These are phyloP conservation scores for Masnerella sp. DNA, from an alignment of 2,888 invertebrate species.

Conservation along the genomic window DNA sequence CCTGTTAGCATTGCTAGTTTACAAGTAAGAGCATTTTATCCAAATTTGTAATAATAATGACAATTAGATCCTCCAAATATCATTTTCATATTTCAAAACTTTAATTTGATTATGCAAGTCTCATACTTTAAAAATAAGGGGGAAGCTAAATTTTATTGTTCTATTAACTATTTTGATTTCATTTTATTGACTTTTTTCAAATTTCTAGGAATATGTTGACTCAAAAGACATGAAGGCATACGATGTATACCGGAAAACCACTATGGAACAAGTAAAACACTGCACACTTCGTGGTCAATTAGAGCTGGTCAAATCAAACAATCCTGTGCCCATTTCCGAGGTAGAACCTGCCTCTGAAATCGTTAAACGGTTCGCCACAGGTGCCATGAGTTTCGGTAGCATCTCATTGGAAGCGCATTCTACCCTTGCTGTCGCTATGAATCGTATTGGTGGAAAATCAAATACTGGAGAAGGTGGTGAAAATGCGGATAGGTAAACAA, in stretches of 20 bases:
- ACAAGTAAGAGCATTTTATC: conserved; percentile 78
- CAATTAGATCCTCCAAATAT: no score
- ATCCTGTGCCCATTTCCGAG: conserved; percentile 89
- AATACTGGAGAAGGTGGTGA: conserved; percentile 99
- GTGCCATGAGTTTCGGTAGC: conserved; percentile 98
- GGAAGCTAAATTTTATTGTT: no score
- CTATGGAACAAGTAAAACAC: conserved; percentile 89
- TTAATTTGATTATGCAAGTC: no score
- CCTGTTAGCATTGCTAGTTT: conserved; percentile 87
- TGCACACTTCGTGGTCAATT: conserved; percentile 96
- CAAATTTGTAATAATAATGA: no score
- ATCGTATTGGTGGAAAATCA: conserved; percentile 96
- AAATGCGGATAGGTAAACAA: conserved; percentile 82
- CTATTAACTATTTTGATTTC: no score
- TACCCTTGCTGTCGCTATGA: conserved; percentile 98
- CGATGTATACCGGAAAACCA: conserved; percentile 90
- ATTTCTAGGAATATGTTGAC: conserved; percentile 87
- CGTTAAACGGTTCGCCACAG: conserved; percentile 93
- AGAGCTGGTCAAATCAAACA: conserved; percentile 87
- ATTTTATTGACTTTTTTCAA: no score
- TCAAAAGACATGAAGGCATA: conserved; percentile 90
- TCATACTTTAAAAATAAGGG: no score
- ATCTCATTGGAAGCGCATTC: conserved; percentile 98
- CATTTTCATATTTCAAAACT: no score
- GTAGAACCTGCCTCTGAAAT: conserved; percentile 97